Conservation (phyloP, 1,140 invertebrate genomes). For the Aphelenchoides avenae region DNA sequence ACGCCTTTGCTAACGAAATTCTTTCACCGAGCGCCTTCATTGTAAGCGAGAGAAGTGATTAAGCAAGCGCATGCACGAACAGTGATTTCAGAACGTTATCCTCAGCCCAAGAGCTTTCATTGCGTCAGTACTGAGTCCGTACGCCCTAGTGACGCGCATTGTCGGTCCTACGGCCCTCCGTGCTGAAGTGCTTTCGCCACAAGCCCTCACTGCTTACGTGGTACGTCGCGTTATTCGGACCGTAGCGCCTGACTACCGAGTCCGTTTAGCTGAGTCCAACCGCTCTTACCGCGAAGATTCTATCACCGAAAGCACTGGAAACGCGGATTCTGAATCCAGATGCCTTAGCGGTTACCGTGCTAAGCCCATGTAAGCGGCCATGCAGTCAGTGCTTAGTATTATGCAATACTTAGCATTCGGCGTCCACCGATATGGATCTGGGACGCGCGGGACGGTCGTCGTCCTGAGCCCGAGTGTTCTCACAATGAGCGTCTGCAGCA, state of each 20-base stretch:
- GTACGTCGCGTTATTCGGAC: too few species aligned
- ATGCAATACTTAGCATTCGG: neutral
- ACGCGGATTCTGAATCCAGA: constrained; percentile 26
- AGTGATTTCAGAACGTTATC: too few species aligned
- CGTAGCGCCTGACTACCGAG: too few species aligned
- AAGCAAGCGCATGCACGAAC: too few species aligned
- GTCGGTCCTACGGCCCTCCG: constrained; percentile 18
- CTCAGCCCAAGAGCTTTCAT: constrained; percentile 25
- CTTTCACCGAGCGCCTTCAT: constrained; percentile 27
- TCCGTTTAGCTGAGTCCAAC: too few species aligned
- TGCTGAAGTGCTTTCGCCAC: constrained; percentile 23
- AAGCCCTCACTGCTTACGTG: constrained; percentile 25
- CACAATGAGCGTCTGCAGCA: constrained; percentile 27
- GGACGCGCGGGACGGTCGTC: constrained; percentile 20
- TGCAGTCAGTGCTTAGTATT: constrained; percentile 5
- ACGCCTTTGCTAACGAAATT: constrained; percentile 15
- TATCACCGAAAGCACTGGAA: constrained; percentile 30
- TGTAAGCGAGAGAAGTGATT: too few species aligned
- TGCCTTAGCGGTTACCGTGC: constrained; percentile 22
- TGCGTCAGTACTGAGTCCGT: constrained; percentile 16
- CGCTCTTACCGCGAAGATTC: constrained; percentile 28
- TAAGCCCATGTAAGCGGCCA: constrained; percentile 17
- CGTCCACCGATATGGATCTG: neutral
- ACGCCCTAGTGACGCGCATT: constrained; percentile 26
- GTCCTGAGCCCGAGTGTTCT: constrained; percentile 31